Conservation (phyloP, 1,140 invertebrate species). For the Macrosteles quadrilineatus region DNA sequence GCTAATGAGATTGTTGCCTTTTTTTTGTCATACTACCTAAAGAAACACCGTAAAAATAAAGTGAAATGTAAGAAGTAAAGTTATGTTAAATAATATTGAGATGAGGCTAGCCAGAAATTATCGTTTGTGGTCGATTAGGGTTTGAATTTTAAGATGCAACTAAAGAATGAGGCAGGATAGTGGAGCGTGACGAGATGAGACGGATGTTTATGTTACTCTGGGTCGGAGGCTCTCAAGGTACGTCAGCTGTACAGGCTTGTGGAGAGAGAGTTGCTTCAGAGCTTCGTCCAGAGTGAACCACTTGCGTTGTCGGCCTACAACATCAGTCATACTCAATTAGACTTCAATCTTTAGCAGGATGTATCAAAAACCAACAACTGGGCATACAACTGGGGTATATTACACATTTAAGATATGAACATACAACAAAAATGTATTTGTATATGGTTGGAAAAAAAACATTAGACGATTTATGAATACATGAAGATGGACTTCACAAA, state of each 20-base stretch:
- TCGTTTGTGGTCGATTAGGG: too few relatives aligned
- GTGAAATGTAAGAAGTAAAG: too few relatives aligned
- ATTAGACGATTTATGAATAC: too few relatives aligned
- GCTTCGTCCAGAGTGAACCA: conserved; percentile 92
- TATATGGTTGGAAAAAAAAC: too few relatives aligned
- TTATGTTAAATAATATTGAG: too few relatives aligned
- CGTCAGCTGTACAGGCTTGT: conserved; percentile 87
- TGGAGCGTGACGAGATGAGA: neutral
- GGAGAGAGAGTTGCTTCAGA: conserved; percentile 76
- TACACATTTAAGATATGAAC: too few relatives aligned
- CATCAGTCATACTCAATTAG: too few relatives aligned
- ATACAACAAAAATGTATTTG: too few relatives aligned
- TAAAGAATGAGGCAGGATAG: neutral
- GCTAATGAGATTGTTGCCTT: neutral
- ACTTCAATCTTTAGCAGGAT: neutral
- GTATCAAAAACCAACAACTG: neutral
- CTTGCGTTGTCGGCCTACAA: conserved; percentile 77
- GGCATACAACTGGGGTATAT: too few relatives aligned
- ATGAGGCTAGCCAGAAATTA: too few relatives aligned
- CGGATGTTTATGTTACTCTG: conserved; percentile 29
- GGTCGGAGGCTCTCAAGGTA: conserved; percentile 64
- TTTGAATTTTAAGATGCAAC: neutral
- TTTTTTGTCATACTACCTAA: neutral
- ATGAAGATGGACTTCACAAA: too few relatives aligned
- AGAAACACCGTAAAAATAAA: neutral